These are phyloP conservation scores for Amblyteles armatorius DNA, from an alignment of 2,888 invertebrate genomes.

Conservation along the genomic window DNA sequence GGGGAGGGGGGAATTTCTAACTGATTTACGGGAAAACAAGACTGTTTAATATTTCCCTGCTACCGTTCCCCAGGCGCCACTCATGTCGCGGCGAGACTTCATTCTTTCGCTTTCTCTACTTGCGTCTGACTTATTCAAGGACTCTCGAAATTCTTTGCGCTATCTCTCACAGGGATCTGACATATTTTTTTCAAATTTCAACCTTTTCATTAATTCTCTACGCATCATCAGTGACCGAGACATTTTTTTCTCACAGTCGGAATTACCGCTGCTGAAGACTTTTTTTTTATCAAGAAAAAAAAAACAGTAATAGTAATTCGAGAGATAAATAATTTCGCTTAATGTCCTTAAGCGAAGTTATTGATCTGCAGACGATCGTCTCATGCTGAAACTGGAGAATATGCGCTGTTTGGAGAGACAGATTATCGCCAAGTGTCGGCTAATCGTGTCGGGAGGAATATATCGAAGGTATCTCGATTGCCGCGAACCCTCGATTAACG, in stretches of 20 bases:
- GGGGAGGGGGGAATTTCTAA: slow-evolving; percentile 79
- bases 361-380: too few species aligned
- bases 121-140: slow-evolving; percentile 57
- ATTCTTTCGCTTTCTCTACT: slow-evolving; percentile 56
- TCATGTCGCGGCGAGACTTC: slow-evolving; percentile 75
- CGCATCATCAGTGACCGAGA: neutral
- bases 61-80: slow-evolving; percentile 79
- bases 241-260: too few species aligned
- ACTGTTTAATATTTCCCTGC: slow-evolving; percentile 83
- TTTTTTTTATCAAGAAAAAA: neutral
- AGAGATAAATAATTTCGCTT: too few species aligned
- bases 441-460: slow-evolving; percentile 44
- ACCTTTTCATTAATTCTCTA: neutral
- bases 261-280: too few species aligned
- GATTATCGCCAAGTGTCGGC: slow-evolving; percentile 60
- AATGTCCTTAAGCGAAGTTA: too few species aligned
- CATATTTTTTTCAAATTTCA: neutral
- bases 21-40: slow-evolving; percentile 84
- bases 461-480: slow-evolving; percentile 63
- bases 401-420: slow-evolving; percentile 34
- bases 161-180: neutral
- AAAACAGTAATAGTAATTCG: too few species aligned
- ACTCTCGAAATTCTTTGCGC: slow-evolving; percentile 68
- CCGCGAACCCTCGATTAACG: slow-evolving; percentile 69
- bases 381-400: neutral